phyloP scores from a whole-genome alignment of 2,888 invertebrate species.

The Tetanocera ferruginea region DNA sequence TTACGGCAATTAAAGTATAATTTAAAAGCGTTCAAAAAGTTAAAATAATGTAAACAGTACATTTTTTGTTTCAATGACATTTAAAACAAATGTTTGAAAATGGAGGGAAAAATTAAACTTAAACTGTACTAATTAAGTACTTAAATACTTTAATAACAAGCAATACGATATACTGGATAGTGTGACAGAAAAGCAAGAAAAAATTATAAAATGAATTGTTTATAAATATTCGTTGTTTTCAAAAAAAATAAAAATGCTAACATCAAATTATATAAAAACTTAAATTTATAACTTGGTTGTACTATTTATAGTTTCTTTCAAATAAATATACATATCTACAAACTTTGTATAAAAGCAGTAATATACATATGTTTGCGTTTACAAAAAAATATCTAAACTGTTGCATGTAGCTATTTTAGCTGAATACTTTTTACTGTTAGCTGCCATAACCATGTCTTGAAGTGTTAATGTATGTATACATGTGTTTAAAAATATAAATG shows the following conservation, averaged over 20 bases:
- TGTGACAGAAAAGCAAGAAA: too few species aligned
- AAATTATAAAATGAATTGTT: too few species aligned
- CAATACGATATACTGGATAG: too few species aligned
- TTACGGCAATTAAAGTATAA: neutral
- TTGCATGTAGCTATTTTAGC: neutral
- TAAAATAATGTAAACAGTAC: too few species aligned
- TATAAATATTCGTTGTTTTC: neutral
- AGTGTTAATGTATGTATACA: constrained; percentile 5
- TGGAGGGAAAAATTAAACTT: too few species aligned
- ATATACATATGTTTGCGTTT: neutral
- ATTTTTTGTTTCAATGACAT: too few species aligned
- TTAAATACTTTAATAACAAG: too few species aligned
- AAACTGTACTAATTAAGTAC: too few species aligned
- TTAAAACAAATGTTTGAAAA: too few species aligned
- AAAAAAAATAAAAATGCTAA: constrained; percentile 16
- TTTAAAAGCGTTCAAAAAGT: too few species aligned
- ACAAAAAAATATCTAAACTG: constrained; percentile 1
- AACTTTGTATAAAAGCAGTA: neutral
- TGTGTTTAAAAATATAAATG: neutral
- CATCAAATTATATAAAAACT: constrained; percentile 14
- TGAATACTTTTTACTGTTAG: constrained; percentile 15
- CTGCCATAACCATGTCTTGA: neutral
- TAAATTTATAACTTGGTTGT: constrained; percentile 29
- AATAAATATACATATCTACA: constrained; percentile 13
- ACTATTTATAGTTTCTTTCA: constrained; percentile 45